These are phyloP conservation scores for Thalassoma bifasciatum DNA, from an alignment of 2,113 vertebrate genomes.

Conservation along the genomic window DNA sequence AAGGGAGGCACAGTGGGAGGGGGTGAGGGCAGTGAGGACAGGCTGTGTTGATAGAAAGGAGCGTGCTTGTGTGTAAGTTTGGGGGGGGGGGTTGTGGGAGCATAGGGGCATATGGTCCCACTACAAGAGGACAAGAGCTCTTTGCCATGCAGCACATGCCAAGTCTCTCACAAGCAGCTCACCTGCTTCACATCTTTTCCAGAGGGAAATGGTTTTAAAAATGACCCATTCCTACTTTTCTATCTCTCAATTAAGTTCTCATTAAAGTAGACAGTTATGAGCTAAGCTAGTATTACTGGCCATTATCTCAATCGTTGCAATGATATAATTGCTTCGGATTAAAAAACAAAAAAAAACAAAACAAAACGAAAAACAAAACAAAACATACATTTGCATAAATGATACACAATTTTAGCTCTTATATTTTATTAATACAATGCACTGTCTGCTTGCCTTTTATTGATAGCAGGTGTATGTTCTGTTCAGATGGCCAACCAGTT, in stretches of 20 bases:
- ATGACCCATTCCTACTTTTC: background rate
- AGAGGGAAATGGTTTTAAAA: background rate
- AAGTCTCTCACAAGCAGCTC: constrained; percentile 71
- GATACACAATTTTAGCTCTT: too few relatives aligned
- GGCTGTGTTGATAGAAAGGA: constrained; percentile 48
- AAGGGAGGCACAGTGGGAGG: constrained; percentile 34
- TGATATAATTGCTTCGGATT: too few relatives aligned
- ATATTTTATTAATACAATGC: too few relatives aligned
- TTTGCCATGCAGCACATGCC: constrained; percentile 66
- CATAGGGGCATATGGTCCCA: constrained; percentile 69
- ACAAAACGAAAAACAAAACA: too few relatives aligned
- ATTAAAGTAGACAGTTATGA: too few relatives aligned
- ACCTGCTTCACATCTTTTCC: constrained; percentile 48
- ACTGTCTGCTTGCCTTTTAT: too few relatives aligned
- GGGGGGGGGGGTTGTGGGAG: constrained; percentile 38
- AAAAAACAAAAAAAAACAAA: too few relatives aligned
- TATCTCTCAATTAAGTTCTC: background rate
- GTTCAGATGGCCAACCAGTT: too few relatives aligned
- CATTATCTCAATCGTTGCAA: too few relatives aligned
- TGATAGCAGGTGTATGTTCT: too few relatives aligned
- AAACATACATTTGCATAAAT: too few relatives aligned
- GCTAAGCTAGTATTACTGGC: too few relatives aligned
- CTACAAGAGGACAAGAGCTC: constrained; percentile 39
- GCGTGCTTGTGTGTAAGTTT: constrained; percentile 57
- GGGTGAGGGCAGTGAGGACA: constrained; percentile 11